Base-by-base conservation (phyloP, 2,888 invertebrate genomes). In the Melanargia galathea region DNA sequence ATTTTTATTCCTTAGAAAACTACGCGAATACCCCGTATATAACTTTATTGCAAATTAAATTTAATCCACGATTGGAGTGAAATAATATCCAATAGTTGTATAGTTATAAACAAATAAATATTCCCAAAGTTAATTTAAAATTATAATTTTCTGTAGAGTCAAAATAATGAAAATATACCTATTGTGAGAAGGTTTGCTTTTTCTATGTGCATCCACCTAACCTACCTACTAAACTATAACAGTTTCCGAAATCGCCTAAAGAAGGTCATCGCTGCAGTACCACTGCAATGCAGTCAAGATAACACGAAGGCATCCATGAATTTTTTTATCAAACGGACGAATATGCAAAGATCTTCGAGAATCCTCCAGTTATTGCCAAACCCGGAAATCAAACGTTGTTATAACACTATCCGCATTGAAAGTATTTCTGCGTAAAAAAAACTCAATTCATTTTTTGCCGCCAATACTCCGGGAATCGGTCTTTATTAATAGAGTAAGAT, bases 321-420 rank as follows among this genome's bases (percentile, higher is more conserved):
- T 61, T 60, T 63, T 67, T 59, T 68, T 68, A 61, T 63, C 51
- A 60, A 67, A 62, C 60, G 33, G 60, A 48, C 40, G 59, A 63
- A 69, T 64, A 64, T 66, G 57, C 63, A 60, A 66, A 54, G 63
- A 65, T 61, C 62, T 62, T 33, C 49, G 62, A 63, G 62, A 61
- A 61, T 48, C 51, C 38, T 57, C 40, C 62, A 35, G 63, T 63
- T 64, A 68, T 70, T 70, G 69, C 64, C 69, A 66, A 66, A 65
- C 62, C 64, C 63, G 64, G 63, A 70, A 66, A 64, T 68, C 61
- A 65, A 68, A 60, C 64, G 57, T 59, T 54, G 63, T 66, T 57
- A 66, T 68, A 66, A 64, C 52, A 62, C 57, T 68, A 63, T 62
- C 57, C 40, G 64, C 51, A 57, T 65, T 65, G 56, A 64, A 62